Evolutionary conservation across 2,113 vertebrate genomes (phyloP), one percentile per base, ranked within the genome.

Genomic region (Talpa occidentalis): DNA sequence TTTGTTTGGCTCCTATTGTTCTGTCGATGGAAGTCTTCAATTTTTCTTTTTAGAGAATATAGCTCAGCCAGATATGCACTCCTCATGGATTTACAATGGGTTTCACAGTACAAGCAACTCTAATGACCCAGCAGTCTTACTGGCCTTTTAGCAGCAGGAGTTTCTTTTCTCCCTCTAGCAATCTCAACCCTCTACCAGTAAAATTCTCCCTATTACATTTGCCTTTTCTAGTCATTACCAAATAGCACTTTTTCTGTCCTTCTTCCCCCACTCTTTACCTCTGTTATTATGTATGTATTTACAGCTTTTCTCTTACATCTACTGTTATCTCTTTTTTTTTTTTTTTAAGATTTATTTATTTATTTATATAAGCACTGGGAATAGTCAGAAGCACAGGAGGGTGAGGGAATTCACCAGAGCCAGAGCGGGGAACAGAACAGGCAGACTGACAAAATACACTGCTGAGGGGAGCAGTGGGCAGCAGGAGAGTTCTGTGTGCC

Each of bases 21-120:
- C 44, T 77, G 30, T 40, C 62, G 59, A 2, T 35, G 37, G 47
- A 59, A 8, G 10, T 6, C 35, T 59, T 37, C 17, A 49, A 1
- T 77, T 74, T 77, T 79, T 89, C 59, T 82, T 91, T 12, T 87
- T 14, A 66, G 69, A 90, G 35, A 93, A 66, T 66, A 28, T 49
- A 44, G 42, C 49, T 73, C 19, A 52, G 26, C 6, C n/a, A 37
- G n/a, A 44, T 56, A 14, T 9, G 24, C 7, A 10, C 6, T 88
- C 24, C 35, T 73, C 15, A 4, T 30, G 19, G 40, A 52, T 8
- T 72, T 37, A 77, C 56, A 77, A 73, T 40, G 70, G 5, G 5
- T 67, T 87, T 73, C 44, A 62, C 21, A 40, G 16, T 42, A 62
- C 4, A 56, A 70, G 59, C 30, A 32, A 24, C 59, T 88, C 11